Evolutionary conservation across 2,113 vertebrate species (phyloP).

Genomic region (Silurus asotus): DNA sequence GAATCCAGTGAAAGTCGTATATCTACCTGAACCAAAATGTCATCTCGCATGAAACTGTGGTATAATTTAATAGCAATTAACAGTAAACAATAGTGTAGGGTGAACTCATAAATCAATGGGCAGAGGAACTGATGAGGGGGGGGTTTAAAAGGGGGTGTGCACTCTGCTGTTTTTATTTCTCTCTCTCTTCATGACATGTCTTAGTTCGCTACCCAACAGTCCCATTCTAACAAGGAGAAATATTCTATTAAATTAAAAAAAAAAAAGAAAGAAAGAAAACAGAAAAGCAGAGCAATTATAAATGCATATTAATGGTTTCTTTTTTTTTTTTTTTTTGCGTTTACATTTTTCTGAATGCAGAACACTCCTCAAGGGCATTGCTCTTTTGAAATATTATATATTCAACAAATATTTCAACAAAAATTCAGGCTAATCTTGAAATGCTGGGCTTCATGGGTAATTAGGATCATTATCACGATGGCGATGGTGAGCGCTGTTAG

Average conservation of each 20-base stretch:
- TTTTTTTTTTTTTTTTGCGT: neutral
- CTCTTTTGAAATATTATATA: constrained; percentile 34
- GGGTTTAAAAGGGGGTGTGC: neutral
- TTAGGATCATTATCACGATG: constrained; percentile 33
- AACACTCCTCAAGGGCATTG: constrained; percentile 28
- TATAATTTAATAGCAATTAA: constrained; percentile 68
- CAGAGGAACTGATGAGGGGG: constrained; percentile 34
- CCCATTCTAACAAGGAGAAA: constrained; percentile 25
- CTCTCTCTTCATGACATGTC: constrained; percentile 23
- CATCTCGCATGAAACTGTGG: constrained; percentile 56
- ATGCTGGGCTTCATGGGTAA: constrained; percentile 25
- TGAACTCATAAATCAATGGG: constrained; percentile 57
- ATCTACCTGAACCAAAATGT: constrained; percentile 69
- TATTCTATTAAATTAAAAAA: neutral
- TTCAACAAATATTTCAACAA: constrained; percentile 20
- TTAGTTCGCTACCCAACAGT: constrained; percentile 31
- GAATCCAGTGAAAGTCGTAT: constrained; percentile 64
- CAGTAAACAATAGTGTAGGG: constrained; percentile 61
- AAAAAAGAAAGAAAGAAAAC: constrained; percentile 3
- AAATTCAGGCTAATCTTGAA: constrained; percentile 11
- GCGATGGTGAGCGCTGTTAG: constrained; percentile 6
- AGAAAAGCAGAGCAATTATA: constrained; percentile 34
- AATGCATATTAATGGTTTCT: constrained; percentile 29
- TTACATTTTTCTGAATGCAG: neutral
- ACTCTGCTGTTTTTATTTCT: constrained; percentile 21